Evolutionary conservation across 2,888 invertebrate species (phyloP), one percentile per base, ranked within the genome.

Genomic region (Lepeophtheirus nordmannii): DNA sequence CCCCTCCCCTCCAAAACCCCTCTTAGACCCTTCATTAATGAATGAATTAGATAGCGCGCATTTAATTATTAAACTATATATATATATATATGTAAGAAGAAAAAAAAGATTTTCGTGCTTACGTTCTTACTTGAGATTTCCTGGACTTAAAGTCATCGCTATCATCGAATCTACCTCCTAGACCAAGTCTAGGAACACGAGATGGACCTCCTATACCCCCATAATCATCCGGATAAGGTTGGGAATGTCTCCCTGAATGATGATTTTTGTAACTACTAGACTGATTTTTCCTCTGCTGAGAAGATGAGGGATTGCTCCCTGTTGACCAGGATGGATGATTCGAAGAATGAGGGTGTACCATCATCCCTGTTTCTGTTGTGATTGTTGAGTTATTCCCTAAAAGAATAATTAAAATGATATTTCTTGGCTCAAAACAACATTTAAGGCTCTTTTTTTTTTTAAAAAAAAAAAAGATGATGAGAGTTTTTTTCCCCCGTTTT

Each of bases 71-170:
- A 30, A 5, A 5, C 7, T 30, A 30, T 30, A 30, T 30, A 30
- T n/a, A n/a, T n/a, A 30, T 30, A 30, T 30, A 30, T 30, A 5
- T 30, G 30, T 30, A 30, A 30, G 30, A 60, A 60, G 58, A 14
- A 58, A 30, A n/a, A 7, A 30, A 30, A 30, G 30, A 30, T 2
- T 30, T 30, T 67, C 69, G 69, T 71, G 72, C 73, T 73, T 73
- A 73, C 73, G 73, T 73, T 73, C 74, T 74, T 73, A 74, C 73
- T 73, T 73, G 73, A 69, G 72, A 70, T 73, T 73, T 73, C 71
- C 72, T 72, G 67, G 70, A 68, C 64, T 69, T 69, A 22, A 67
- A 56, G 53, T 58, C 65, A 63, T 58, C 64, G 68, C 40, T 66
- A 61, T 58, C 41, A 64, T 68, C 68, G 38, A 62, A 67, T 67